A percentile compares a stretch with the other conserved stretches of the same genome.
phyloP scores from a whole-genome alignment of 2,888 invertebrate genomes.

The Synanthedon vespiformis region DNA sequence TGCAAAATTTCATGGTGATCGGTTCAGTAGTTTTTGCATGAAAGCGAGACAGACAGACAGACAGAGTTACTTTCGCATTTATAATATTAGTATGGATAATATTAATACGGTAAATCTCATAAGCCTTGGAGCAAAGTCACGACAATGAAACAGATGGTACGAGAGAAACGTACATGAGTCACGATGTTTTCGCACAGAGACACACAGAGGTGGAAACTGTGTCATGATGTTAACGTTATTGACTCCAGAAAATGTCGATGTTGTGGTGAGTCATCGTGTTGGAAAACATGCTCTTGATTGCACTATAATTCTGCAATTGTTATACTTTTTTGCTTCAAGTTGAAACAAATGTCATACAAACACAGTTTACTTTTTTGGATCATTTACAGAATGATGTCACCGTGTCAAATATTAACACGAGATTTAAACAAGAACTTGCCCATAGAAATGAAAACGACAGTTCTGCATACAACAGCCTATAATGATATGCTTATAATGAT shows the following conservation, averaged over 20 bases:
- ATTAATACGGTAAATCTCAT: background rate
- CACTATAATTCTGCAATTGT: slow-evolving; percentile 13
- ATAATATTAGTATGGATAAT: too few relatives aligned
- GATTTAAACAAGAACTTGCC: too few relatives aligned
- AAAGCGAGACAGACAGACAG: too few relatives aligned
- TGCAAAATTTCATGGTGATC: too few relatives aligned
- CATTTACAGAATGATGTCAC: background rate
- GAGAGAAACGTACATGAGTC: slow-evolving; percentile 34
- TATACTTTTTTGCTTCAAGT: slow-evolving; percentile 2
- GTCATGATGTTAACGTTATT: slow-evolving; percentile 3
- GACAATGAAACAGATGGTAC: slow-evolving; percentile 44
- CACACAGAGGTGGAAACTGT: background rate
- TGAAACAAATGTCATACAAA: background rate
- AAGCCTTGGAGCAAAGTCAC: slow-evolving; percentile 4
- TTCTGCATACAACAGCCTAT: too few relatives aligned
- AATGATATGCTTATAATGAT: too few relatives aligned
- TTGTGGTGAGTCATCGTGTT: slow-evolving; percentile 1
- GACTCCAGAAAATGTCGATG: background rate
- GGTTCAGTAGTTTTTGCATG: too few relatives aligned
- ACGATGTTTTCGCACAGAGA: slow-evolving; percentile 17
- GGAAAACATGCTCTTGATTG: slow-evolving; percentile 10
- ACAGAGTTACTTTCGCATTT: too few relatives aligned
- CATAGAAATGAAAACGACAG: too few relatives aligned
- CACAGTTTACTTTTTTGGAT: background rate
- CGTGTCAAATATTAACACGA: background rate